phyloP scores from a whole-genome alignment of 2,797 vertebrate species.

The Oceanodroma leucorhoa region DNA sequence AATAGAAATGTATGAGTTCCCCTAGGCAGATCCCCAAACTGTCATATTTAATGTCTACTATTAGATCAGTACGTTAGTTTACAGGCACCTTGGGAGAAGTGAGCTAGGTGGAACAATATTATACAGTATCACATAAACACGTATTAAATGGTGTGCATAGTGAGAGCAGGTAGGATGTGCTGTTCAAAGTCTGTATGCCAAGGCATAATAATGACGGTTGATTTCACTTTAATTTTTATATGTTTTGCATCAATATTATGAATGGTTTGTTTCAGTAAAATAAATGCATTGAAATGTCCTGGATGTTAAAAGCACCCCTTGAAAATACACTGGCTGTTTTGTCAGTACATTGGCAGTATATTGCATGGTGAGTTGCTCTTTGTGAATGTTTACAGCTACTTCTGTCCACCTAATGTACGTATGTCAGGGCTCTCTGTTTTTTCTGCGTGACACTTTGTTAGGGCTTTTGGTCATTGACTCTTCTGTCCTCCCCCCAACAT shows the following conservation, averaged over 20 bases:
- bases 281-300: neutral
- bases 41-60: neutral
- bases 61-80: conserved; percentile 9
- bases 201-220: neutral
- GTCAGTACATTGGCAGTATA: neutral
- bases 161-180: neutral
- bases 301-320: neutral
- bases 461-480: neutral
- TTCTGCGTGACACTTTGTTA: neutral
- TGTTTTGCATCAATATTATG: neutral
- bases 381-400: neutral
- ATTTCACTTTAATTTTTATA: neutral
- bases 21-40: neutral
- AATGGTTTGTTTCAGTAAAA: neutral
- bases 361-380: neutral
- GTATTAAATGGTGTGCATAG: neutral
- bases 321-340: neutral
- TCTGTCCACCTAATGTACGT: neutral
- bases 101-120: neutral
- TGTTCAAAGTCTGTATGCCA: neutral
- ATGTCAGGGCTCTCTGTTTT: neutral
- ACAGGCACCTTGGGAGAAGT: neutral
- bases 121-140: neutral
- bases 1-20: conserved; percentile 15
- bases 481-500: neutral